These are phyloP conservation scores for Esox masquinongy DNA, from an alignment of 2,797 vertebrate genomes.

Conservation along the genomic window DNA sequence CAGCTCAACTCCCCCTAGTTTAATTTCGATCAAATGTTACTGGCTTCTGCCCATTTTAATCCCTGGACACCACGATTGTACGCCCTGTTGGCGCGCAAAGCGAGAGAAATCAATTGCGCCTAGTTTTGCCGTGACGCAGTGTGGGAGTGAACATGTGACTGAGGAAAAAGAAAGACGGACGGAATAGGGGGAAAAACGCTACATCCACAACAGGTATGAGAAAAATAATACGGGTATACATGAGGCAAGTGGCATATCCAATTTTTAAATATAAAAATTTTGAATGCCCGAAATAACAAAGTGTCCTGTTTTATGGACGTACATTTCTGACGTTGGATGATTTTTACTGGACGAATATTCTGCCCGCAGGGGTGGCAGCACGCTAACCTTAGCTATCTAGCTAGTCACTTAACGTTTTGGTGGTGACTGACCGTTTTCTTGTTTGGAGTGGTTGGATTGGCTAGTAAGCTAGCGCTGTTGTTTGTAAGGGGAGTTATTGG, in stretches of 20 bases:
- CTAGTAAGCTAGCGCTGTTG: not conserved
- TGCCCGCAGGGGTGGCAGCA: no score
- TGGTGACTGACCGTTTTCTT: not conserved
- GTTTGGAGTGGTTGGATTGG: not conserved
- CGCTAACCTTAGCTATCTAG: not conserved
- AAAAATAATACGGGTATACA: not conserved
- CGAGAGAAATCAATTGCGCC: not conserved
- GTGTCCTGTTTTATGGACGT: not conserved
- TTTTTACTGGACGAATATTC: not conserved
- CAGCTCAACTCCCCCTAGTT: no score
- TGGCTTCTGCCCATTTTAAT: no score
- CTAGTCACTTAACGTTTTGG: not conserved
- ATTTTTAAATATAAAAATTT: not conserved
- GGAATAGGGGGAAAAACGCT: not conserved
- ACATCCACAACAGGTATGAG: not conserved
- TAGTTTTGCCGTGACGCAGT: not conserved
- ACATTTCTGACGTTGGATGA: not conserved
- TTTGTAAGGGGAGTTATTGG: not conserved
- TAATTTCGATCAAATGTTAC: no score
- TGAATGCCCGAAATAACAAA: not conserved
- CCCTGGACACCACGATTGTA: no score
- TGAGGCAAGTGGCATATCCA: not conserved
- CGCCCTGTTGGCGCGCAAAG: not conserved
- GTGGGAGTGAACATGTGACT: slow-evolving; percentile 4
- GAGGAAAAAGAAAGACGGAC: not conserved